Base-by-base conservation (phyloP, 2,888 invertebrate species). In the Eulithis testata region DNA sequence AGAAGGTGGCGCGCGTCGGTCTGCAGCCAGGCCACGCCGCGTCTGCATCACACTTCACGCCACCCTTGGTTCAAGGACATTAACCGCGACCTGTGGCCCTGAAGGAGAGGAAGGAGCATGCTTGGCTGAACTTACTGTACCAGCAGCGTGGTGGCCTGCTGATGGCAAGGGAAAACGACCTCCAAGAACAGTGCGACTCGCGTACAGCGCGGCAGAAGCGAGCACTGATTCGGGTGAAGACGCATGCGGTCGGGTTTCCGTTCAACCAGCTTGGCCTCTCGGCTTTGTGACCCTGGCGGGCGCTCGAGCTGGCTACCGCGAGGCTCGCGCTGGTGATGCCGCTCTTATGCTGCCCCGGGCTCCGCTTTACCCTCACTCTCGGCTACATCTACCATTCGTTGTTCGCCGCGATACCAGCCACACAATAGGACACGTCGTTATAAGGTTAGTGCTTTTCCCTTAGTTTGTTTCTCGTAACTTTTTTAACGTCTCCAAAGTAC, bases 41-140 rank as follows among this genome's bases (percentile, higher is more conserved):
- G 96, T 97, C 31, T 97, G 97, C 85, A 97, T 97, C 51, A 95
- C 97, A 11, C 88, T 97, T 70, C 97, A 97, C 82, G 97, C 97
- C 1, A 94, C 93, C 71, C 93, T 95, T 76, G 93, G 94, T 64
- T 84, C 94, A 60, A 89, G 94, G 72, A 91, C 94, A 59, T 91
- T 98, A 69, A 96, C 97, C 60, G 96, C 98, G 0, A 97, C 97
- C n/a, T 99, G 98, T 89, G 97, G 97, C 78, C 98, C 98, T 1
- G 97, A 97, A 84, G 97, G 97, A 11, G 97, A 97, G 81, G 98
- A 98, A 83, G 97, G 98, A 0, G 98, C 98, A 0, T 99, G 98
- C 83, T 94, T 99, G 60, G 98, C 98, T 0, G 97, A 97, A 84
- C 93, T 98, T 64, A 96, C 97, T 1, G 95, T 99, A 45, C 99